Base-by-base conservation (phyloP, 2,113 vertebrate genomes). In the Sturnus vulgaris region DNA sequence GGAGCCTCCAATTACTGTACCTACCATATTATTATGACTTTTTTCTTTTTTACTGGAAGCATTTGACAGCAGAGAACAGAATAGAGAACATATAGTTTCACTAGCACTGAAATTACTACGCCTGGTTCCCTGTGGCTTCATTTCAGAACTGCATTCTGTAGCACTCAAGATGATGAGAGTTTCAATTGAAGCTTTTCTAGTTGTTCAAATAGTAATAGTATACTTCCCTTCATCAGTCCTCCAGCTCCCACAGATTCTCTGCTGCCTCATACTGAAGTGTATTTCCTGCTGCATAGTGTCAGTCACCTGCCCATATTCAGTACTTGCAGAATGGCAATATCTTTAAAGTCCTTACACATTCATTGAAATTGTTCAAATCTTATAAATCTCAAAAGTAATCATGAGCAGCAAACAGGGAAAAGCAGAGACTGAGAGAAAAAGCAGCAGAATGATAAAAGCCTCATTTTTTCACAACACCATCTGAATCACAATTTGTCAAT, bases 121-220 rank as follows among this genome's bases (percentile, higher is more conserved):
- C 39, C 44, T 71, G 6, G 13, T 23, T 61, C 56, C 60, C 65
- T 69, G 37, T 0, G 0, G 47, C n/a, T 77, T 84, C 4, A 0
- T 70, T 65, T 88, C 37, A 71, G 39, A 77, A 73, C 1, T 73
- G 27, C 30, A 77, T 73, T 66, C 63, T 59, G 37, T 20, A 73
- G 71, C 46, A 66, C 17, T 35, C 39, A 69, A 73, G 42, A 52
- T 19, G 15, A 79, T 22, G 25, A 85, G 52, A 89, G 49, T 39
- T 81, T 77, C 66, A 83, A 15, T 0, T 53, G 75, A 90, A 80
- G 53, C n/a, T 83, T 52, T 92, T 52, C 66, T 61, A 77, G 28
- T 5, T 72, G 33, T 49, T 90, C 42, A 28, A 84, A 47, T 20
- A 63, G 21, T n/a, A 35, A 61, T 4, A 83, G 57, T 2, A 1